Base-by-base conservation (phyloP, 2,113 vertebrate genomes). In the Pachyramphus minor region DNA sequence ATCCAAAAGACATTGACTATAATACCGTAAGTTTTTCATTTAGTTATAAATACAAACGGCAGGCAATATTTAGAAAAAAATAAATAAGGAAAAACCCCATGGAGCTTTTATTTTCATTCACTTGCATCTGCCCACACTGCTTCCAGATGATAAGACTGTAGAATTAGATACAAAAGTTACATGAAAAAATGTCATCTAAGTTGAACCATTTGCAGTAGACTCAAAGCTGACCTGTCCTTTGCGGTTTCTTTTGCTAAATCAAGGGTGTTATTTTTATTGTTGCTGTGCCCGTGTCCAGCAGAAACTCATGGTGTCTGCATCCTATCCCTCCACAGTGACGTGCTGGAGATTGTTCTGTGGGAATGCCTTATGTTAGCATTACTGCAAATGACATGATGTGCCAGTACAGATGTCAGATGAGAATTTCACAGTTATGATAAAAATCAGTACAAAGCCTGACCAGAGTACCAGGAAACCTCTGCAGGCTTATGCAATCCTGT, bases 371-470 rank as follows among this genome's bases (percentile, higher is more conserved):
- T 50, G 79, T 33, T 86, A 25, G 60, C 80, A 37, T 52, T 68
- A 53, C 62, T 87, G 83, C 62, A 89, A 53, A 64, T 1, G 15
- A 30, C 76, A 31, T 4, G 52, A 81, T 87, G 90, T 75, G 68
- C 64, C 42, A 24, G 37, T 59, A 13, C 83, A 73, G 76, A 81
- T 75, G 85, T 93, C 90, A 96, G 92, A 76, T 93, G 88, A 92
- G 85, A 92, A 87, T 62, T 89, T 90, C 93, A 81, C 42, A 60
- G 69, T 68, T 81, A 86, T 0, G 21, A 90, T 78, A 96, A 94
- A 90, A 96, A 87, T 72, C 90, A 89, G 76, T 31, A 90, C 64
- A 84, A 86, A 84, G 84, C 41, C 96, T 95, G 86, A 86, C 76
- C 83, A 84, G 63, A 4, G 6, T 81, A 86, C 93, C 86, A 78